A percentile compares a stretch with the other conserved stretches of the same genome.
These are phyloP conservation scores for Drosophila truncata DNA, from an alignment of 1,140 invertebrate species.

Conservation along the genomic window DNA sequence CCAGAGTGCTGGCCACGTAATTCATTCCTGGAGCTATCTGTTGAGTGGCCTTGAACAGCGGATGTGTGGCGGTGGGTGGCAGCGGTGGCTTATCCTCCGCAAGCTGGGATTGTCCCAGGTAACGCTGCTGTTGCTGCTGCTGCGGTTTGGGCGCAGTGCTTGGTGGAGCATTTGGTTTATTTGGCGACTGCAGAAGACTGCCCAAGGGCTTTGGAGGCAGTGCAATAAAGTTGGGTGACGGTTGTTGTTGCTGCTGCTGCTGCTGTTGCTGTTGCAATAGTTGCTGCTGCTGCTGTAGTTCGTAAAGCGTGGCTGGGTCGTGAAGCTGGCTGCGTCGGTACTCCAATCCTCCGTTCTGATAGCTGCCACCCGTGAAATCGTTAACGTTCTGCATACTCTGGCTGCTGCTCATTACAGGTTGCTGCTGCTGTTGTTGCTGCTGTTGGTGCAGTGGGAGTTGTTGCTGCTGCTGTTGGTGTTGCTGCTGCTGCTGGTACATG, in stretches of 20 bases:
- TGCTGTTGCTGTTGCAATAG: slow-evolving; percentile 73
- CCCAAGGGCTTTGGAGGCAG: slow-evolving; percentile 75
- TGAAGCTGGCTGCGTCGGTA: slow-evolving; percentile 74
- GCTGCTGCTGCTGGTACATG: slow-evolving; percentile 79
- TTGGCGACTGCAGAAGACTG: slow-evolving; percentile 72
- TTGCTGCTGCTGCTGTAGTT: slow-evolving; percentile 65
- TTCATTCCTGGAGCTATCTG: slow-evolving; percentile 78
- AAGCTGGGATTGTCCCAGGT: slow-evolving; percentile 28
- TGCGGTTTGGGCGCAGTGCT: slow-evolving; percentile 84
- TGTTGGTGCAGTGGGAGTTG: slow-evolving; percentile 34
- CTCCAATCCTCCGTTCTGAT: slow-evolving; percentile 71
- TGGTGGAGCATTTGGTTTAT: slow-evolving; percentile 70
- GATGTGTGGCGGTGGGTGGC: slow-evolving; percentile 91
- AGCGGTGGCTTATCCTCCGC: slow-evolving; percentile 88
- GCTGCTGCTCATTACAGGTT: slow-evolving; percentile 65
- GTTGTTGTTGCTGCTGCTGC: slow-evolving; percentile 69
- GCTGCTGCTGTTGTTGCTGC: slow-evolving; percentile 51
- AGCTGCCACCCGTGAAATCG: slow-evolving; percentile 50
- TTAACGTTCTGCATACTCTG: slow-evolving; percentile 86
- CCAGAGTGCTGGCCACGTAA: slow-evolving; percentile 88
- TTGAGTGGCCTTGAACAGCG: slow-evolving; percentile 89
- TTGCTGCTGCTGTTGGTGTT: slow-evolving; percentile 45
- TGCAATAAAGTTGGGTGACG: slow-evolving; percentile 74
- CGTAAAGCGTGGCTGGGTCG: slow-evolving; percentile 70
- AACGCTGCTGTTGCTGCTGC: slow-evolving; percentile 75